A percentile compares a stretch with the other conserved stretches of the same genome.
These are phyloP conservation scores for Leptatherina wallacei DNA, from an alignment of 2,797 vertebrate species.

Conservation along the genomic window DNA sequence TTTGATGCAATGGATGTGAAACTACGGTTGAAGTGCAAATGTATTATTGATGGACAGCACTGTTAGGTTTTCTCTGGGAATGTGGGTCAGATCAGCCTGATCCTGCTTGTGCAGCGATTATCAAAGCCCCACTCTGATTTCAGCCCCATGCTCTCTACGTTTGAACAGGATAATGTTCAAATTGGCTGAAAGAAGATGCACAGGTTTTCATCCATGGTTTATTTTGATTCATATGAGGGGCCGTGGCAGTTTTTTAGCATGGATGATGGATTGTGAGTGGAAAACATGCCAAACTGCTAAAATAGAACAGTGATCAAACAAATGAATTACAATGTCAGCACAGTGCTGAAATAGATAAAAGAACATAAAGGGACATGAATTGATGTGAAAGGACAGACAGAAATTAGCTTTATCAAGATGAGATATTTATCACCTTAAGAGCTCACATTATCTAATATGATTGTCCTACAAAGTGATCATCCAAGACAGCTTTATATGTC, in stretches of 20 bases:
- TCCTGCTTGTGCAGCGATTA: slow-evolving; percentile 54
- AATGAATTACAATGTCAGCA: slow-evolving; percentile 8
- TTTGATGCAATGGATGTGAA: slow-evolving; percentile 71
- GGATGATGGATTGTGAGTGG: slow-evolving; percentile 7
- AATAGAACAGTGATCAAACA: slow-evolving; percentile 48
- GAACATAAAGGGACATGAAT: slow-evolving; percentile 29
- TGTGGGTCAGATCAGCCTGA: slow-evolving; percentile 50
- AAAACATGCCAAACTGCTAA: slow-evolving; percentile 16
- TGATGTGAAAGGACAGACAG: not conserved
- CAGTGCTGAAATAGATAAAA: not conserved
- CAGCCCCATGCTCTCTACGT: slow-evolving; percentile 9
- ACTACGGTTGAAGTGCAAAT: slow-evolving; percentile 56
- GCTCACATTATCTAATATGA: slow-evolving; percentile 28
- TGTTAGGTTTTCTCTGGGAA: slow-evolving; percentile 71
- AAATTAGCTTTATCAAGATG: not conserved
- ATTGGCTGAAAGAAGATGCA: not conserved
- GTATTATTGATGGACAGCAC: slow-evolving; percentile 78
- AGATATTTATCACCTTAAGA: slow-evolving; percentile 44
- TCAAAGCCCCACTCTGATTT: slow-evolving; percentile 70
- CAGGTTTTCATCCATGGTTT: not conserved
- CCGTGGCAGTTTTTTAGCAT: not conserved
- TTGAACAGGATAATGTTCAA: slow-evolving; percentile 4
- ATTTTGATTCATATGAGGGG: slow-evolving; percentile 1
- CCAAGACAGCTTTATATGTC: slow-evolving; percentile 52
- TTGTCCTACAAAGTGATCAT: not conserved